A percentile compares a stretch with the other conserved stretches of the same genome.
phyloP scores from a whole-genome alignment of 2,888 invertebrate species.

The Dryadula phaetusa region DNA sequence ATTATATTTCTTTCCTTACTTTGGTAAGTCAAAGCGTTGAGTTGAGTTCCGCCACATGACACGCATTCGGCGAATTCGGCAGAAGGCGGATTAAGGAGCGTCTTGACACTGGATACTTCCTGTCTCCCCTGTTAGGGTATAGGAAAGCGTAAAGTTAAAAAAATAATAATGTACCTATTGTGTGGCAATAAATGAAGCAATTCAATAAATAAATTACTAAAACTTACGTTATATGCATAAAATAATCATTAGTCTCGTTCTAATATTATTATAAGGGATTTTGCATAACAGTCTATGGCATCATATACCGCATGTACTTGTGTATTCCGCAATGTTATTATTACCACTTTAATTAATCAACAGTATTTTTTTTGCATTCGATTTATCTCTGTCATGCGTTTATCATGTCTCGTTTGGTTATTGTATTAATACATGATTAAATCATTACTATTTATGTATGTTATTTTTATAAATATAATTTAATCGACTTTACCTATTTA shows the following conservation, averaged over 20 bases:
- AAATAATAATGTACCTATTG: too few relatives aligned
- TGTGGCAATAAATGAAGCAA: constrained; percentile 3
- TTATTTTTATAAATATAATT: neutral
- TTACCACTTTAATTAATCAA: constrained; percentile 15
- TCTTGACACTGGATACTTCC: too few relatives aligned
- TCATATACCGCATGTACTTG: neutral
- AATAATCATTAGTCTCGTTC: neutral
- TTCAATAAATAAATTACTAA: neutral
- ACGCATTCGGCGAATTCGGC: too few relatives aligned
- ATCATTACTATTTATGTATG: neutral
- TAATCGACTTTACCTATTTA: neutral
- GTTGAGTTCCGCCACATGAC: too few relatives aligned
- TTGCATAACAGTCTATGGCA: constrained; percentile 1
- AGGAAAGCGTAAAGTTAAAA: too few relatives aligned
- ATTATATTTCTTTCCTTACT: too few relatives aligned
- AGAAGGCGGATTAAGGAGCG: too few relatives aligned
- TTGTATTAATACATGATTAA: neutral
- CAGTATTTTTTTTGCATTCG: constrained; percentile 26
- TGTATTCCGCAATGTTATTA: constrained; percentile 7
- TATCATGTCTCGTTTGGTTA: constrained; percentile 20
- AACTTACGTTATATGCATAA: neutral
- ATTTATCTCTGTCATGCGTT: constrained; percentile 30
- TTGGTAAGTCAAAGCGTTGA: too few relatives aligned
- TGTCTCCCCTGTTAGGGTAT: too few relatives aligned
- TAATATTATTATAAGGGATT: constrained; percentile 4